Percentiles rank a stretch among this genome's conserved stretches.
phyloP scores from a whole-genome alignment of 2,113 vertebrate genomes.

The Dicentrarchus labrax region DNA sequence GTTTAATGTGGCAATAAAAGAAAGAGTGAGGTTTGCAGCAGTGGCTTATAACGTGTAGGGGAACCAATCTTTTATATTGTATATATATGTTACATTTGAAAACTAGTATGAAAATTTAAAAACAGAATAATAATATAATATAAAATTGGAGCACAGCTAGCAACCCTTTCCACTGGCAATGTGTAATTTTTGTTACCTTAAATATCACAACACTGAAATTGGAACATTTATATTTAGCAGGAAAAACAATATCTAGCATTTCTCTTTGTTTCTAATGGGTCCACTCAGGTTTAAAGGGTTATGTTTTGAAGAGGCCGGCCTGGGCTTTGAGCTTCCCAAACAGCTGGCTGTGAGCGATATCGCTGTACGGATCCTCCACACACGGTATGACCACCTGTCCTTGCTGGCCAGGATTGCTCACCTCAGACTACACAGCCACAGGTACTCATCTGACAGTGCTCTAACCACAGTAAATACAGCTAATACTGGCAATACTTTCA shows the following conservation, averaged over 20 bases:
- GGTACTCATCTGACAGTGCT: neutral
- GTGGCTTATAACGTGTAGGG: too few species aligned
- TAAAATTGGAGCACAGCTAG: neutral
- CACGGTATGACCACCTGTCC: slow-evolving; percentile 90
- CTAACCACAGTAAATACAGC: neutral
- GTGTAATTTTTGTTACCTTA: neutral
- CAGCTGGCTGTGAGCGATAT: slow-evolving; percentile 85
- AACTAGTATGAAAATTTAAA: neutral
- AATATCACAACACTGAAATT: neutral
- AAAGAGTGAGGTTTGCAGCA: neutral
- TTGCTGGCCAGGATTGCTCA: slow-evolving; percentile 63
- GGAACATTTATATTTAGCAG: neutral
- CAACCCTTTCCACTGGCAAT: neutral
- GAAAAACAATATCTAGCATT: neutral
- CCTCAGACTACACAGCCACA: slow-evolving; percentile 31
- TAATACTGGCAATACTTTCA: neutral
- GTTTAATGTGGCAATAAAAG: neutral
- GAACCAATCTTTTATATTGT: neutral
- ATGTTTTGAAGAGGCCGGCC: slow-evolving; percentile 78
- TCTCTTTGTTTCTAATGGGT: neutral
- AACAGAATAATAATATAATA: neutral
- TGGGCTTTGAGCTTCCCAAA: slow-evolving; percentile 89
- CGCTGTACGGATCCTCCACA: slow-evolving; percentile 89
- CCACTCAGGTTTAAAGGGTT: slow-evolving; percentile 85
- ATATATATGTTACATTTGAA: neutral